A percentile compares a stretch with the other conserved stretches of the same genome.
These are phyloP conservation scores for Urophycis tenuis DNA, from an alignment of 2,797 vertebrate species.

Conservation along the genomic window DNA sequence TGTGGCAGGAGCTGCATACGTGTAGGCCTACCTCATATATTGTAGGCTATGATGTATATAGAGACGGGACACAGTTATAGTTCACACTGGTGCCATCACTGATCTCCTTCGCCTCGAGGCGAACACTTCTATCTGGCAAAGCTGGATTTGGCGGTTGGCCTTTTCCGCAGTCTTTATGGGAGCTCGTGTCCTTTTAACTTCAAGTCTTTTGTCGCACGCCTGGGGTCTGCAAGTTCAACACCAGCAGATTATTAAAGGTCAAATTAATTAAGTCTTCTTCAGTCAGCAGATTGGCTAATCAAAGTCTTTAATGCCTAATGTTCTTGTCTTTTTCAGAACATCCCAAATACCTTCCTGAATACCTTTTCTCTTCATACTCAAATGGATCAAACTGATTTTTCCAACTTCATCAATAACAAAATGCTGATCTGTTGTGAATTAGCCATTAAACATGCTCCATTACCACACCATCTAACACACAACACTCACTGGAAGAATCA, in stretches of 20 bases:
- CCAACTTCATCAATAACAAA: neutral
- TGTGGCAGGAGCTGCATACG: too few relatives aligned
- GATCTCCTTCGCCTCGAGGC: too few relatives aligned
- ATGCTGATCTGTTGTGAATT: neutral
- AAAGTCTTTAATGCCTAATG: neutral
- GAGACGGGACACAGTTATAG: too few relatives aligned
- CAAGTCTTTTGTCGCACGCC: too few relatives aligned
- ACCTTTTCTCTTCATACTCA: neutral
- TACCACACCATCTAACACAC: neutral
- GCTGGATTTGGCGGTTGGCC: too few relatives aligned
- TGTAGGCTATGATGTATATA: too few relatives aligned
- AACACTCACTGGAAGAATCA: neutral
- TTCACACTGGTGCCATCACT: too few relatives aligned
- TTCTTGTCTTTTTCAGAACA: neutral
- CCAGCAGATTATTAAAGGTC: neutral
- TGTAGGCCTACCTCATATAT: too few relatives aligned
- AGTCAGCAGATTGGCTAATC: neutral
- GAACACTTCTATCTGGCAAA: too few relatives aligned
- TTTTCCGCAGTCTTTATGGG: too few relatives aligned
- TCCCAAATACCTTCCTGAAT: neutral
- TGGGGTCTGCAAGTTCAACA: neutral
- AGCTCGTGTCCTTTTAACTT: too few relatives aligned
- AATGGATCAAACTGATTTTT: constrained; percentile 1
- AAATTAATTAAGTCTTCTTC: neutral
- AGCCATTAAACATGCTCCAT: neutral